Conservation (phyloP, 2,113 vertebrate species). For the Otis tarda region DNA sequence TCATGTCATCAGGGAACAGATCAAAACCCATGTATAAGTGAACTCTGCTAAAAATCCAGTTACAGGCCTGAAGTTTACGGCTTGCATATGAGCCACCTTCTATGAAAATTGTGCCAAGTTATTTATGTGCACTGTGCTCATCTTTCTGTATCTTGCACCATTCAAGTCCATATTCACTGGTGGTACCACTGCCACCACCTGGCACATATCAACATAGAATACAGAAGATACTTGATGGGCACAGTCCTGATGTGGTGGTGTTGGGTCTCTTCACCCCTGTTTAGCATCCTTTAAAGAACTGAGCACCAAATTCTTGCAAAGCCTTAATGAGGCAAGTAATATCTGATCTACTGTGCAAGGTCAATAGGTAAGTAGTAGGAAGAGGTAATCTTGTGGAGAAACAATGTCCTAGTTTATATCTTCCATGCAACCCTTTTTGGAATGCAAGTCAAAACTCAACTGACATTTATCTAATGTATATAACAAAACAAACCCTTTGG, state of each 20-base stretch:
- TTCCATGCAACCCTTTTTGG: neutral
- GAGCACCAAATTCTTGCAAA: neutral
- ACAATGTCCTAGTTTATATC: neutral
- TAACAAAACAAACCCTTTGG: neutral
- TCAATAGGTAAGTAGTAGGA: neutral
- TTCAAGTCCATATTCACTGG: neutral
- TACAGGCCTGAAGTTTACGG: neutral
- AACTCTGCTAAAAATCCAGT: neutral
- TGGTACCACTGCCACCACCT: neutral
- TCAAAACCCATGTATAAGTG: neutral
- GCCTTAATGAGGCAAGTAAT: neutral
- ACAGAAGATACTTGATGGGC: neutral
- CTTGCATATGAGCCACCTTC: neutral
- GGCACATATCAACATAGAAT: neutral
- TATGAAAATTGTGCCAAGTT: neutral
- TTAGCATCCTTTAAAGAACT: neutral
- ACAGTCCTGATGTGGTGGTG: constrained; percentile 31
- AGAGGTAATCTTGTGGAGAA: neutral
- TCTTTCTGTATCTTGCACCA: neutral
- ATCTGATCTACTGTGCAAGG: neutral
- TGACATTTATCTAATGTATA: neutral
- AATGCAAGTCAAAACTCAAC: neutral
- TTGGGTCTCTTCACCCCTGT: rapidly evolving
- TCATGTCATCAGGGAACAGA: neutral
- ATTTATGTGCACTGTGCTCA: neutral